phyloP scores from a whole-genome alignment of 2,888 invertebrate species.

The Gortyna flavago region DNA sequence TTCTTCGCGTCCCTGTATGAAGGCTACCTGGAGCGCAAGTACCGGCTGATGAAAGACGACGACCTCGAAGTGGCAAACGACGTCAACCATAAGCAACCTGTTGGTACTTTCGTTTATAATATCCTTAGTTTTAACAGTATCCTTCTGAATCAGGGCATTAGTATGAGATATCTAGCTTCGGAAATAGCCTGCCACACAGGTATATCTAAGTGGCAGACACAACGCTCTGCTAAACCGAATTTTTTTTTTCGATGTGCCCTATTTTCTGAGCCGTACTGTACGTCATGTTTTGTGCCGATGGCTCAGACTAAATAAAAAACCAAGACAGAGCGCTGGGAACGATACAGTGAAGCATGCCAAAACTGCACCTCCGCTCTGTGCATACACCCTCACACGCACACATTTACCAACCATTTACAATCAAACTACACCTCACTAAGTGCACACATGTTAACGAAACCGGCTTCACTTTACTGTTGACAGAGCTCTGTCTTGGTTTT shows the following conservation, averaged over 20 bases:
- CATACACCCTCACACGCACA: too few species aligned
- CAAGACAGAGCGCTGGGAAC: too few species aligned
- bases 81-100: constrained; percentile 85
- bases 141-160: neutral
- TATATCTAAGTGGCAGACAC: neutral
- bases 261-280: neutral
- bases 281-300: neutral
- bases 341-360: too few species aligned
- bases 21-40: constrained; percentile 85
- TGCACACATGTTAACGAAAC: too few species aligned
- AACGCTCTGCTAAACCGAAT: neutral
- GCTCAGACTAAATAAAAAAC: too few species aligned
- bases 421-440: too few species aligned
- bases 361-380: too few species aligned
- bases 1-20: constrained; percentile 92
- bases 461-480: too few species aligned
- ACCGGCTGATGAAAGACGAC: constrained; percentile 81
- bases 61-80: constrained; percentile 86
- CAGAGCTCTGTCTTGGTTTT: too few species aligned
- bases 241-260: neutral
- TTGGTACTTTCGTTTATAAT: constrained; percentile 79
- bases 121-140: constrained; percentile 30
- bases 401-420: too few species aligned
- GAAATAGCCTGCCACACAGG: neutral
- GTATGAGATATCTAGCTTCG: neutral